Base-by-base conservation (phyloP, 2,113 vertebrate genomes). In the Mungos mungo region DNA sequence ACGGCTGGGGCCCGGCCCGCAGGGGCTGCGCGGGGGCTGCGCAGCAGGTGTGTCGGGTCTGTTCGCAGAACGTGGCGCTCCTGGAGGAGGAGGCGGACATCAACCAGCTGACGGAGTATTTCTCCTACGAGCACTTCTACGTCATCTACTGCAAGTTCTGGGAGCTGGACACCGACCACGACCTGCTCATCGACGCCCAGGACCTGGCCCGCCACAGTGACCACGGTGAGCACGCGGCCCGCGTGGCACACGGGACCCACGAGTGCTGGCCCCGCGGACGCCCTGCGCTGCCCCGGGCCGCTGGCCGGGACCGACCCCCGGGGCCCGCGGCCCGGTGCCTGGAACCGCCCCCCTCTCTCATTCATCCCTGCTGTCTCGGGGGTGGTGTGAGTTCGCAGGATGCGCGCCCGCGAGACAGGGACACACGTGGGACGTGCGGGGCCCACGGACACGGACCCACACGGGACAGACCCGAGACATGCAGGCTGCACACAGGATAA, bases 141-240 rank as follows among this genome's bases (percentile, higher is more conserved):
- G 99, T 99, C 68, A 99, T 99, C 97, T 99, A 99, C 98, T 99
- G 99, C 98, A 99, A 99, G 98, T 99, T 99, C 98, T 99, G 99
- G 99, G 99, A 99, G 99, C 98, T 99, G 95, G 99, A 99, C 98
- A 99, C 99, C 0, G 99, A 99, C 98, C 99, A 99, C 3, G 99
- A 99, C 98, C 99, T 99, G 79, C 99, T 99, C 98, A 99, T 99
- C 33, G 99, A 99, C 98, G 98, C 99, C 95, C 99, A 98, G 94
- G 99, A 99, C 98, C 98, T 99, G 98, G 99, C 99, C 9, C 99
- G 99, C 35, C 99, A 99, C 98, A 99, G 99, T 2, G 99, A 99
- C 98, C 99, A 99, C 97, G 99, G 99, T 99, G 98, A 95, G 98
- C 29, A 1, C 1, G 65, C 12, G 1, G 9, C 2, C 21, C 0